Base-by-base conservation (phyloP, 1,140 invertebrate species). In the Drosophila arawakana region DNA sequence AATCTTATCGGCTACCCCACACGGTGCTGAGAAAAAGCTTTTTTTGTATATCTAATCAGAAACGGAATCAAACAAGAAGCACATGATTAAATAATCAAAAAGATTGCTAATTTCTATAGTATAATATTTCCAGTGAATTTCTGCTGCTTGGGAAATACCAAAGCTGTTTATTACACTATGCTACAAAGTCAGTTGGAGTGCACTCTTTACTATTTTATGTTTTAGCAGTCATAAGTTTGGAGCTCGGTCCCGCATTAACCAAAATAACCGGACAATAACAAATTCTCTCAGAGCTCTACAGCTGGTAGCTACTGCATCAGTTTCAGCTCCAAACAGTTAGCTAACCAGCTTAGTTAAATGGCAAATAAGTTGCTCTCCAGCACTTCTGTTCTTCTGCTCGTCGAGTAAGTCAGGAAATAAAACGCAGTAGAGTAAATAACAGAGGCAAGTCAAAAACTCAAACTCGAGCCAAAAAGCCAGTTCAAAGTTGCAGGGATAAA, bases 331-430 rank as follows among this genome's bases (percentile, higher is more conserved):
- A 81, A 57, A 65, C 66, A 62, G 81, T 85, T 76, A 50, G 60
- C 77, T 76, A 81, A 76, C 62, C 74, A 73, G 83, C 79, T 85
- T 86, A 85, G 82, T 75, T 82, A 81, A 81, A 86, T 81, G 78
- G 70, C 63, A 81, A 86, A 83, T 72, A 85, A 81, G 72, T 70
- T 78, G 50, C 25, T 5, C 25, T 30, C 6, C 25, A 30, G 25
- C 25, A 3, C 34, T 57, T 52, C 41, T 49, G 15, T n/a, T 8
- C 13, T 25, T 11, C 10, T 11, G 13, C 60, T 54, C 41, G n/a
- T 7, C 11, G 25, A 49, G 35, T 6, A 41, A 67, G 25, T 54
- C 30, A 2, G 35, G 7, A 47, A 49, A 52, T 70, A 62, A 62
- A 63, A 66, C 68, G 60, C 76, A 81, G 78, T 59, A 39, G 69